Conservation (phyloP, 2,113 vertebrate genomes). For the Sakesphorus luctuosus region DNA sequence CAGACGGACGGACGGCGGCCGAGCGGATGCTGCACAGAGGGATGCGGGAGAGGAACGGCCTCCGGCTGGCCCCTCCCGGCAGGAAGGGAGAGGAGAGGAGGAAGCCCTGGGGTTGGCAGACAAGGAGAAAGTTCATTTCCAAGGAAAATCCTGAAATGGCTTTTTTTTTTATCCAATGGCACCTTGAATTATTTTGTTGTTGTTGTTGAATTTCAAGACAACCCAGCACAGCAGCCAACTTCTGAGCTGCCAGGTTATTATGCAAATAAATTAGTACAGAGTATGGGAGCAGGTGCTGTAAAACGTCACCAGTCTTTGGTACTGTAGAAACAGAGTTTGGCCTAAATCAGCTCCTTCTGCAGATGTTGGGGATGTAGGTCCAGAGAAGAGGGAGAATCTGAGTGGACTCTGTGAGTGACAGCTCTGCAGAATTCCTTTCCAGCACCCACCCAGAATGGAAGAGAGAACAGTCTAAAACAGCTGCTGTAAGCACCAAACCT, state of each 20-base stretch:
- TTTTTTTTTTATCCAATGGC: too few relatives aligned
- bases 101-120: not conserved
- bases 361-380: rapidly evolving
- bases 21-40: not conserved
- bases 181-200: rapidly evolving
- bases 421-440: not conserved
- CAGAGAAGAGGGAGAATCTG: rapidly evolving
- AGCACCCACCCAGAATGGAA: rapidly evolving
- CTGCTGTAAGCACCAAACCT: not conserved
- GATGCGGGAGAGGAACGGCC: not conserved
- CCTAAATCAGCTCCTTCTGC: not conserved
- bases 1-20: not conserved
- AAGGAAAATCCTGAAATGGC: rapidly evolving
- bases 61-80: not conserved
- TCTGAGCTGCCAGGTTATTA: not conserved
- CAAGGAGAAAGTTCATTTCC: rapidly evolving
- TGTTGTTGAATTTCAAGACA: too few relatives aligned
- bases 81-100: not conserved
- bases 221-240: not conserved
- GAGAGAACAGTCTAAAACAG: rapidly evolving
- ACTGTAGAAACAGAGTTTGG: rapidly evolving
- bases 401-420: not conserved
- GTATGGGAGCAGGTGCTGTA: not conserved
- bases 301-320: not conserved
- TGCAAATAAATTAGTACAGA: not conserved